Evolutionary conservation across 1,140 invertebrate genomes (phyloP).

Genomic region (Zaprionus kolodkinae): DNA sequence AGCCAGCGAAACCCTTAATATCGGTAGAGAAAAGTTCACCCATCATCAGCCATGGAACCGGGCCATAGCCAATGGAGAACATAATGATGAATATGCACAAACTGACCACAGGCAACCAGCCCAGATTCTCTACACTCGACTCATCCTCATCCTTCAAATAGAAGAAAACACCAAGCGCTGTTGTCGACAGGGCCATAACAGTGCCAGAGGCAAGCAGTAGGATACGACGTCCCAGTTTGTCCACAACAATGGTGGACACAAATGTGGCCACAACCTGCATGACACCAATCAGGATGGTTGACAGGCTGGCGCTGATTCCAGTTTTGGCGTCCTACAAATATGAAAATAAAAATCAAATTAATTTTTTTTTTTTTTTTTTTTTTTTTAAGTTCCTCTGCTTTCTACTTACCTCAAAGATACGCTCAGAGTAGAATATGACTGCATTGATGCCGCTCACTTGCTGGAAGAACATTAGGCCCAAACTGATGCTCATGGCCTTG

Average conservation of each 20-base stretch:
- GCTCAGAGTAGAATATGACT: constrained; percentile 91
- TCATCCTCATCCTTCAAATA: constrained; percentile 86
- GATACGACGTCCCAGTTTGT: constrained; percentile 90
- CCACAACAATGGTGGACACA: constrained; percentile 89
- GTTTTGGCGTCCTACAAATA: too few species aligned
- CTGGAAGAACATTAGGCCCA: constrained; percentile 93
- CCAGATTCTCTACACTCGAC: constrained; percentile 85
- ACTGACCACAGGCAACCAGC: constrained; percentile 89
- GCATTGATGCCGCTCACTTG: constrained; percentile 94
- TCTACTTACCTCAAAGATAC: too few species aligned
- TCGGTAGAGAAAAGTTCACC: constrained; percentile 90
- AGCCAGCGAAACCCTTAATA: constrained; percentile 90
- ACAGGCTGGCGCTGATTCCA: constrained; percentile 85
- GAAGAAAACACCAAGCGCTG: constrained; percentile 88
- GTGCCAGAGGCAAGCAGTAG: constrained; percentile 88
- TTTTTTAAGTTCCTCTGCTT: too few species aligned
- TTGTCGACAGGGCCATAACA: constrained; percentile 87
- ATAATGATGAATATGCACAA: constrained; percentile 90
- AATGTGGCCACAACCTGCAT: constrained; percentile 91
- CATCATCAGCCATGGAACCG: constrained; percentile 92
- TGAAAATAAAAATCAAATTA: too few species aligned
- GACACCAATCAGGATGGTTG: constrained; percentile 90
- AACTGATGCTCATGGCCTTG: constrained; percentile 89
- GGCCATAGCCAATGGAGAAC: constrained; percentile 92
- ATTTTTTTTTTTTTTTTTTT: too few species aligned